Percentiles rank a stretch among this genome's conserved stretches.
These are phyloP conservation scores for Drosophila ananassae DNA, from an alignment of 1,140 invertebrate genomes.

Conservation along the genomic window DNA sequence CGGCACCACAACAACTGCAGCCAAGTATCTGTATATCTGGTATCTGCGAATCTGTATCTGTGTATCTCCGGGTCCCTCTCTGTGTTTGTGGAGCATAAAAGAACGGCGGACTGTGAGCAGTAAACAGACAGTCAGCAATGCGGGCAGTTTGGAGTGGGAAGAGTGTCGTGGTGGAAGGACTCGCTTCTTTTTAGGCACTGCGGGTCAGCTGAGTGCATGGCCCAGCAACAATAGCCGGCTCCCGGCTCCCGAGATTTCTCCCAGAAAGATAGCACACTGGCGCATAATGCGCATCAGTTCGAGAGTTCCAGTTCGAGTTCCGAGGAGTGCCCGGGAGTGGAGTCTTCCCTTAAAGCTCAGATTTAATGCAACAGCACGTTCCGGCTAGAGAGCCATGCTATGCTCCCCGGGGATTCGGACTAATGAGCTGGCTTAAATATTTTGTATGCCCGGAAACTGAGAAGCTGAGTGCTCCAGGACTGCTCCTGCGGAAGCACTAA, in stretches of 20 bases:
- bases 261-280: constrained; percentile 40
- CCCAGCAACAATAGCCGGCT: constrained; percentile 33
- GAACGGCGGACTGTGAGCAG: constrained; percentile 25
- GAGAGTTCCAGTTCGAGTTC: constrained; percentile 3
- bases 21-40: constrained; percentile 27
- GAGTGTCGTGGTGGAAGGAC: not conserved
- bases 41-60: constrained; percentile 1
- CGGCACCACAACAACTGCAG: constrained; percentile 37
- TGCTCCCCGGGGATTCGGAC: constrained; percentile 20
- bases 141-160: constrained; percentile 26
- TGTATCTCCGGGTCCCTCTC: constrained; percentile 11
- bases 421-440: constrained; percentile 72
- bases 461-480: not conserved
- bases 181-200: constrained; percentile 36
- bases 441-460: constrained; percentile 27
- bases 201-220: constrained; percentile 72
- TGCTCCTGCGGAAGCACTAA: constrained; percentile 25
- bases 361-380: constrained; percentile 49
- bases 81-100: constrained; percentile 55
- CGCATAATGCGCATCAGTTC: constrained; percentile 54
- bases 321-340: not conserved
- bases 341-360: constrained; percentile 45
- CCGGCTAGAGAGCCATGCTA: not conserved
- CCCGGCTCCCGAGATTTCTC: constrained; percentile 12
- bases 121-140: constrained; percentile 31